These are phyloP conservation scores for Orgyia antiqua DNA, from an alignment of 2,888 invertebrate genomes.

Conservation along the genomic window DNA sequence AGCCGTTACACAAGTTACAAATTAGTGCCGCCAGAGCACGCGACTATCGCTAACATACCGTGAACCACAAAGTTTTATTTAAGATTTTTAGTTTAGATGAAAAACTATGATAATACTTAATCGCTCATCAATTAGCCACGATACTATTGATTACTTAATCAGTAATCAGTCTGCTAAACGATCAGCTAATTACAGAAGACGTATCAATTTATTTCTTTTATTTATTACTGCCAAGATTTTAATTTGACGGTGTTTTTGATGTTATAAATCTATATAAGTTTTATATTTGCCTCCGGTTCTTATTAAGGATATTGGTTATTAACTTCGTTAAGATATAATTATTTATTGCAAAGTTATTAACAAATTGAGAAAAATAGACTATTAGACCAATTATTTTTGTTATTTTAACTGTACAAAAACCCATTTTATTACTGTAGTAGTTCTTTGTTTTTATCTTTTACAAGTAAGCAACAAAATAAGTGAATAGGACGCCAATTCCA, in stretches of 20 bases:
- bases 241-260: constrained; percentile 2
- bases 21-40: constrained; percentile 57
- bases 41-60: constrained; percentile 46
- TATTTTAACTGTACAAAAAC: no score
- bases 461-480: no score
- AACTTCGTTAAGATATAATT: no score
- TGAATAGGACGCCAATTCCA: no score
- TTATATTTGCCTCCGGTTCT: no score
- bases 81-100: constrained; percentile 15
- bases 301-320: no score
- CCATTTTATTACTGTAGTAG: no score
- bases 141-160: constrained; percentile 25
- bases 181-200: constrained; percentile 17
- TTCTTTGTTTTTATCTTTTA: no score
- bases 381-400: no score
- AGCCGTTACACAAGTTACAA: constrained; percentile 49
- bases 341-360: no score
- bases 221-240: constrained; percentile 1
- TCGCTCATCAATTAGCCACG: constrained; percentile 29
- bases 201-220: constrained; percentile 11
- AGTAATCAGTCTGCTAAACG: constrained; percentile 19
- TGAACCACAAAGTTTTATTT: constrained; percentile 41
- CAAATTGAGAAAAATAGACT: no score
- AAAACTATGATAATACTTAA: constrained; percentile 27
- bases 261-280: no score